A percentile compares a stretch with the other conserved stretches of the same genome.
These are phyloP conservation scores for Macquaria ambigua DNA, from an alignment of 2,113 vertebrate species.

Conservation along the genomic window DNA sequence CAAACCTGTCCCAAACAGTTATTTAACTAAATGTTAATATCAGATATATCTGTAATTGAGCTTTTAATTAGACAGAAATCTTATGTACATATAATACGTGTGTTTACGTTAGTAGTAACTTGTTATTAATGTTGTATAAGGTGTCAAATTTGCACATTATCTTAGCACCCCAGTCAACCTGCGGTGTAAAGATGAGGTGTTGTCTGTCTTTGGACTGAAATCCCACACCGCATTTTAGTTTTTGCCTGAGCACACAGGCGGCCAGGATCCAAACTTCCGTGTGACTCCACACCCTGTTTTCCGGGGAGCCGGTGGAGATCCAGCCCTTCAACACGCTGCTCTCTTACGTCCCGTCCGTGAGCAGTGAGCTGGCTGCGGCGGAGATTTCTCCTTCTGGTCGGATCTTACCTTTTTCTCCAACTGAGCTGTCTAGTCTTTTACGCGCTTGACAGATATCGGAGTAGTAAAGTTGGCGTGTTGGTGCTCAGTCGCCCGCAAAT, in stretches of 20 bases:
- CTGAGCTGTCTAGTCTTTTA: slow-evolving; percentile 38
- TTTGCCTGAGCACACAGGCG: slow-evolving; percentile 42
- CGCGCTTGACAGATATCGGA: slow-evolving; percentile 36
- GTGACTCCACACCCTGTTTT: slow-evolving; percentile 83
- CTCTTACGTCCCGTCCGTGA: slow-evolving; percentile 75
- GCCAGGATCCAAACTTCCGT: slow-evolving; percentile 67
- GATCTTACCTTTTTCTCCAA: slow-evolving; percentile 56
- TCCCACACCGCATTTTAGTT: slow-evolving; percentile 73
- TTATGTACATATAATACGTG: not conserved
- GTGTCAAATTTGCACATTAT: not conserved
- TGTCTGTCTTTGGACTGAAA: not conserved
- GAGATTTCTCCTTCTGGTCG: slow-evolving; percentile 69
- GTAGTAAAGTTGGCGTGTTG: slow-evolving; percentile 11
- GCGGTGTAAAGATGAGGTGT: not conserved
- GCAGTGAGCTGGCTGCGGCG: slow-evolving; percentile 75
- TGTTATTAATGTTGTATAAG: not conserved
- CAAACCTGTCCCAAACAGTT: not conserved
- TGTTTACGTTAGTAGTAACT: not conserved
- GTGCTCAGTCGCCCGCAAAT: slow-evolving; percentile 21
- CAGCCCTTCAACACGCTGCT: slow-evolving; percentile 81
- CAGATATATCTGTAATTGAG: not conserved
- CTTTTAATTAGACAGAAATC: not conserved
- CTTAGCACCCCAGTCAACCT: not conserved
- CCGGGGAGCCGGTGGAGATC: slow-evolving; percentile 77
- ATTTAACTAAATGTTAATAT: not conserved